Evolutionary conservation across 2,797 vertebrate genomes (phyloP), one percentile per base, ranked within the genome.

Genomic region (Pseudomugil gertrudae): DNA sequence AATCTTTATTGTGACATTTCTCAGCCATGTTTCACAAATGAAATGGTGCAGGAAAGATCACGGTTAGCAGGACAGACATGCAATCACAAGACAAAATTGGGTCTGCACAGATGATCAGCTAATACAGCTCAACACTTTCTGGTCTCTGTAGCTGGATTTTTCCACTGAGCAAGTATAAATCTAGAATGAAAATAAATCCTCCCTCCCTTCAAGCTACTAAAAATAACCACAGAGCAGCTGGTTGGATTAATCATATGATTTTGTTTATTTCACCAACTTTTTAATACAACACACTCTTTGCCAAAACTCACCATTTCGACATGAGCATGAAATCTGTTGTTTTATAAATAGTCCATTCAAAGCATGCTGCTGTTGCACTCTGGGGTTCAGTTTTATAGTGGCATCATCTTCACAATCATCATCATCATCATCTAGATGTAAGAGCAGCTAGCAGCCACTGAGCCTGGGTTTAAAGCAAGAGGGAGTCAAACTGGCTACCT

Each of bases 191-290:
- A 58, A n/a, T 27, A 58, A 45, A 29, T 40, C 53, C 29, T 55
- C 19, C 4, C n/a, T 30, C 47, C 55, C 35, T 63, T 61, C 32
- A 26, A 61, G 65, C 33, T 30, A 23, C 63, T 67, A 60, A 54
- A 59, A 73, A 79, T 75, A 57, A 68, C 36, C 50, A 50, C 23
- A 63, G 33, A 72, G 32, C 69, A 71, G 69, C 72, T 80, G 66
- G 14, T 59, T 54, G 66, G 64, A 55, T 24, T 72, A 62, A 72
- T 75, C 62, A 59, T 23, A n/a, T 69, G 38, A 23, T 17, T 71
- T 27, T 56, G 61, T 43, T 29, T 53, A 35, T 19, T 21, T 30
- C 40, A 63, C 62, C 23, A 45, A 78, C 61, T 78, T 61, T 69
- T 64, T 60, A 61, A 48, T 59, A 35, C 3, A 43, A 67, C 43